Evolutionary conservation across 2,888 invertebrate species (phyloP), one percentile per base, ranked within the genome.

Genomic region (Noctua fimbriata): DNA sequence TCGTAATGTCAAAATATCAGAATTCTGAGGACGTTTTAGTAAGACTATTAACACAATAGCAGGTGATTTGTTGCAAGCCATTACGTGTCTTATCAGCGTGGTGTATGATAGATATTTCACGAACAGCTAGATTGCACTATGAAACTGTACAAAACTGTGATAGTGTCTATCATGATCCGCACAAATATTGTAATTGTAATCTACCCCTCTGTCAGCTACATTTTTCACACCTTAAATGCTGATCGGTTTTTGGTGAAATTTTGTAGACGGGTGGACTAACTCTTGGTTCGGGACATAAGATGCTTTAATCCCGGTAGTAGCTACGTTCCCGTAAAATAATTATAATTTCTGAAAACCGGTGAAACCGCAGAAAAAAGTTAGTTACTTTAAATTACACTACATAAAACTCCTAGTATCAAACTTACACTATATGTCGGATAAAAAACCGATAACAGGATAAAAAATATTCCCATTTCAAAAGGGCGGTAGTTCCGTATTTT

Each of bases 401-500:
- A 66, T 1, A n/a, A 24, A 66, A 16, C 4, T 16, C 24, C 2
- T 52, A 73, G 16, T 52, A 18, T n/a, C 12, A 49, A 67, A 28
- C n/a, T 24, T 32, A 32, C 12, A n/a, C 0, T 12, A 5, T 21
- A n/a, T 10, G 28, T 16, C 47, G 32, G 21, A 69, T 28, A n/a
- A 71, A 83, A 87, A 69, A n/a, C 36, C 24, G 1, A 21, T 41
- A 60, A n/a, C 47, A 24, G 14, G 16, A 70, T 66, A 63, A 76
- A 76, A 83, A 72, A 47, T 41, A 21, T 69, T 60, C 36, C 72
- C 41, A 24, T 69, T 24, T 60, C 47, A 84, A 72, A 78, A 79
- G 55, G n/a, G 44, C 10, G 60, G 70, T 66, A 60, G 65, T 87
- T 24, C 36, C 49, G n/a, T 80, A 65, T 85, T 85, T 85, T 85